phyloP scores from a whole-genome alignment of 2,113 vertebrate species.

The Pluvianellus socialis region DNA sequence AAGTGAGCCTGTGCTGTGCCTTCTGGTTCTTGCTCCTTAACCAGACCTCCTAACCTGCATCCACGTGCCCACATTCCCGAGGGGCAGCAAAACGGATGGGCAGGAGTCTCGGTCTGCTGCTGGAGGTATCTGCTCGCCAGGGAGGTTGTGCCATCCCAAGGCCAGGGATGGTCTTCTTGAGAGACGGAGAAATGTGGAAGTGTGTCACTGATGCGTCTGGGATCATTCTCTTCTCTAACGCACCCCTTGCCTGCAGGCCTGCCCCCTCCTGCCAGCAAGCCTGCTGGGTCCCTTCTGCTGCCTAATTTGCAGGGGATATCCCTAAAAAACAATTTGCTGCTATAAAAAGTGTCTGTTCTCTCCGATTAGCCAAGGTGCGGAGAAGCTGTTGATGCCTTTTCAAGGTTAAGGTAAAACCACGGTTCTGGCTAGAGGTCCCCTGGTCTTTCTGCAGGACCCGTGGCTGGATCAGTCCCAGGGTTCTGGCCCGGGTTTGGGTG shows the following conservation, averaged over 20 bases:
- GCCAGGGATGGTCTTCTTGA: neutral
- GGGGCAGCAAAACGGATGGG: neutral
- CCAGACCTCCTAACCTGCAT: neutral
- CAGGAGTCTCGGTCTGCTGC: neutral
- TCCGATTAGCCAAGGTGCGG: neutral
- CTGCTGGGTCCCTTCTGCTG: neutral
- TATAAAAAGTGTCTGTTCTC: neutral
- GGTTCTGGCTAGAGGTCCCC: neutral
- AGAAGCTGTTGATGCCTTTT: neutral
- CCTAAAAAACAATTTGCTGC: neutral
- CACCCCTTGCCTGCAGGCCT: neutral
- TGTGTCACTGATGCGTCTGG: neutral
- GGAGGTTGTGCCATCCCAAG: neutral
- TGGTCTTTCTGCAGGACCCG: neutral
- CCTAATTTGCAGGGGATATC: neutral
- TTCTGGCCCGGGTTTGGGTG: neutral
- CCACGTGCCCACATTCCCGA: neutral
- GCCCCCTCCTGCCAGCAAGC: neutral
- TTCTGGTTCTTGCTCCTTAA: neutral
- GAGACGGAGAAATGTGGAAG: neutral
- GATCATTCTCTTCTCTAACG: neutral
- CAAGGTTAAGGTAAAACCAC: neutral
- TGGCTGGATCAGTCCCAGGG: neutral
- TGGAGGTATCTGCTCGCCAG: neutral
- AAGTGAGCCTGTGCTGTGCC: neutral